phyloP scores from a whole-genome alignment of 2,113 vertebrate genomes.

The Tetrax tetrax region DNA sequence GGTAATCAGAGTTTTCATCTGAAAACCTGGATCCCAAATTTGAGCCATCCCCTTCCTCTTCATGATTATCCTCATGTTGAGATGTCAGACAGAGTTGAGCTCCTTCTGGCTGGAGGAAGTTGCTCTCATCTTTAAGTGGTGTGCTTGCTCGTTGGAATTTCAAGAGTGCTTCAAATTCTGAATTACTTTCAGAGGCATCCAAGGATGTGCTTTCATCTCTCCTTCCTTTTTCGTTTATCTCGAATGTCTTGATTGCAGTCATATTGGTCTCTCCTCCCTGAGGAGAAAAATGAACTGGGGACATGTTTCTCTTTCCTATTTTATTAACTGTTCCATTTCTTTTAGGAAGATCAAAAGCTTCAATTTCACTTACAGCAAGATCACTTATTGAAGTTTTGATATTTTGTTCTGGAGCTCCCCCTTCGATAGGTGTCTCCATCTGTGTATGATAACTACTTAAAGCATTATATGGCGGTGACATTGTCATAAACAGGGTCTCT shows the following conservation, averaged over 20 bases:
- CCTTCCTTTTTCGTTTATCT: neutral
- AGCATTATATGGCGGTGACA: neutral
- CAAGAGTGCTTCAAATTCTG: neutral
- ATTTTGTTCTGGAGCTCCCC: neutral
- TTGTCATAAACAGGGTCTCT: neutral
- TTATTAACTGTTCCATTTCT: neutral
- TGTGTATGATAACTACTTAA: neutral
- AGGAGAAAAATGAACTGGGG: neutral
- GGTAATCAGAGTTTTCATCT: slow-evolving; percentile 40
- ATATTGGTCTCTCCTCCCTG: neutral
- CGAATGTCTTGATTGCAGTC: neutral
- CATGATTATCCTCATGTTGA: neutral
- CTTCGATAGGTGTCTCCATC: neutral
- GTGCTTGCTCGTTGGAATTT: slow-evolving; percentile 15
- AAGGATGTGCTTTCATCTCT: neutral
- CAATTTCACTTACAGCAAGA: neutral
- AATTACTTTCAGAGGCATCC: neutral
- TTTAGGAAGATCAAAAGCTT: neutral
- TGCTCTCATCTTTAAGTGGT: neutral
- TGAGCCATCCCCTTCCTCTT: slow-evolving; percentile 8
- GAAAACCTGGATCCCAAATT: slow-evolving; percentile 58
- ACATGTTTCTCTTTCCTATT: neutral
- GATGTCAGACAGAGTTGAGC: neutral
- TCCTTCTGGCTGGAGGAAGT: neutral
- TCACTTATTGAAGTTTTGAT: neutral